Percentiles rank a stretch among this genome's conserved stretches.
phyloP scores from a whole-genome alignment of 2,888 invertebrate species.

The Dromius quadrimaculatus region DNA sequence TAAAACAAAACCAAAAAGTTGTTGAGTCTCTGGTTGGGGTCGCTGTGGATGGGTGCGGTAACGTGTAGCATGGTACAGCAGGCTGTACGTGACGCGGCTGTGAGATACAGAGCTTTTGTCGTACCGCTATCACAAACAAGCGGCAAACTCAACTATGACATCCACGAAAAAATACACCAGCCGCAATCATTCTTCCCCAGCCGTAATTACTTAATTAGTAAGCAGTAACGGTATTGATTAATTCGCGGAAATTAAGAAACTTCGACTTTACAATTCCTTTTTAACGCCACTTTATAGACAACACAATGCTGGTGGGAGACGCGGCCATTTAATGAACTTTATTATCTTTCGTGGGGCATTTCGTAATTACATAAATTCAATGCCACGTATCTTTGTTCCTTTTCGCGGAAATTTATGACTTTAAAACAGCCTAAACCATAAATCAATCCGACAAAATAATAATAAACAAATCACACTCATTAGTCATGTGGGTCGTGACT shows the following conservation, averaged over 20 bases:
- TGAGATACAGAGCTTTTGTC: slow-evolving; percentile 62
- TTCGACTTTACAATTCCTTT: too few species aligned
- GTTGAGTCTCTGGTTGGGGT: slow-evolving; percentile 15
- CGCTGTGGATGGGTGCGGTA: background rate
- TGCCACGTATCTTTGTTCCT: too few species aligned
- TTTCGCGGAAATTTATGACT: too few species aligned
- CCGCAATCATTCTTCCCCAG: slow-evolving; percentile 9
- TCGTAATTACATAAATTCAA: too few species aligned
- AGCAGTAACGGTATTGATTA: slow-evolving; percentile 30
- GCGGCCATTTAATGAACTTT: too few species aligned
- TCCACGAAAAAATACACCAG: slow-evolving; percentile 18
- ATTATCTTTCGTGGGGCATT: too few species aligned
- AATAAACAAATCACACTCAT: too few species aligned
- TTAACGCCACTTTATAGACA: too few species aligned
- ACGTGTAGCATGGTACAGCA: slow-evolving; percentile 13
- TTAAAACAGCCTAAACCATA: too few species aligned
- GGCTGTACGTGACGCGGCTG: slow-evolving; percentile 61
- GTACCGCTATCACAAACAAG: slow-evolving; percentile 55
- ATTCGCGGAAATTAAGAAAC: slow-evolving; percentile 23
- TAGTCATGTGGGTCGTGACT: too few species aligned
- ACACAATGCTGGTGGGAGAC: too few species aligned
- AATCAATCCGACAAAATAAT: too few species aligned
- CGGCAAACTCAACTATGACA: slow-evolving; percentile 14
- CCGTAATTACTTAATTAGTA: slow-evolving; percentile 42
- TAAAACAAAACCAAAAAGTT: slow-evolving; percentile 16